These are phyloP conservation scores for Thymelicus sylvestris DNA, from an alignment of 2,888 invertebrate genomes.

Conservation along the genomic window DNA sequence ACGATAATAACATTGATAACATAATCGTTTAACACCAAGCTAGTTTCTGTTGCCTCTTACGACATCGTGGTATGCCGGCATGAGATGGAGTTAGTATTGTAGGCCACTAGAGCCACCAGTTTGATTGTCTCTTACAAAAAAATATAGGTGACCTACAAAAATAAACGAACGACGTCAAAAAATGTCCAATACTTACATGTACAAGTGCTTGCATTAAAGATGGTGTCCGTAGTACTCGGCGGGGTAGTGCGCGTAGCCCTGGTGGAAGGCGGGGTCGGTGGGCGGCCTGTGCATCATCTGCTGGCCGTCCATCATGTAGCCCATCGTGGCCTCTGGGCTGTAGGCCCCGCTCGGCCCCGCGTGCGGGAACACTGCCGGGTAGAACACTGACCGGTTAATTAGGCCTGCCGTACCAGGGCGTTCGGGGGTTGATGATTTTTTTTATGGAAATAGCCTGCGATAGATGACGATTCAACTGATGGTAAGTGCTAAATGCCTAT, in stretches of 20 bases:
- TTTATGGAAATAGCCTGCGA: too few relatives aligned
- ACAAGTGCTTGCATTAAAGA: constrained; percentile 88
- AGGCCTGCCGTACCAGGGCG: constrained; percentile 58
- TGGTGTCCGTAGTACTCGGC: constrained; percentile 97
- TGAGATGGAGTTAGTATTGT: too few relatives aligned
- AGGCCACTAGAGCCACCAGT: too few relatives aligned
- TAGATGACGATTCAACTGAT: too few relatives aligned
- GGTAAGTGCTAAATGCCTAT: too few relatives aligned
- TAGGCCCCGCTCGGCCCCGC: constrained; percentile 98
- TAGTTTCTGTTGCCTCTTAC: background rate
- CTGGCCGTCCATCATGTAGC: constrained; percentile 99
- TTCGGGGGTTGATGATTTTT: too few relatives aligned
- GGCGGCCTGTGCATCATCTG: constrained; percentile 99
- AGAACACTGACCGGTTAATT: constrained; percentile 81
- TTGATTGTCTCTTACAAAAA: too few relatives aligned
- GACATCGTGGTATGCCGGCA: too few relatives aligned
- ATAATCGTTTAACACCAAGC: too few relatives aligned
- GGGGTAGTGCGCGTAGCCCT: constrained; percentile 95
- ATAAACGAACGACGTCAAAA: too few relatives aligned
- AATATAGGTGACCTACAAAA: too few relatives aligned
- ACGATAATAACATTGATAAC: too few relatives aligned
- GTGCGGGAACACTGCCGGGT: constrained; percentile 93
- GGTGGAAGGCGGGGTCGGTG: constrained; percentile 96
- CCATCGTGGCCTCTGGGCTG: constrained; percentile 98
- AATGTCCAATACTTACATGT: constrained; percentile 69